Conservation (phyloP, 2,888 invertebrate genomes). For the Caenorhabditis zanzibari region DNA sequence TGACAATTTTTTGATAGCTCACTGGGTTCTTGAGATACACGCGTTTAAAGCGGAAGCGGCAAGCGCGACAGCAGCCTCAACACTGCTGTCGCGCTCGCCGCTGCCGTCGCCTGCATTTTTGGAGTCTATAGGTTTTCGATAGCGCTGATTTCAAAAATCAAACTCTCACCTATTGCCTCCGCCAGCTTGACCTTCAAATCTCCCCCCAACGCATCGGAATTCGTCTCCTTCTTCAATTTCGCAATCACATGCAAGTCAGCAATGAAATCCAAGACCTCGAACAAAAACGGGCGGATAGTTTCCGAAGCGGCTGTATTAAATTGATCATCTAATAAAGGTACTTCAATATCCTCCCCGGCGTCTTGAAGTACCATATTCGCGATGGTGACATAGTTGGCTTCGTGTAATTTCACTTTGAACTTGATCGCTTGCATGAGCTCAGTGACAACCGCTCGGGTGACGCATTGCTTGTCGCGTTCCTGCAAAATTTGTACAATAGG, state of each 20-base stretch:
- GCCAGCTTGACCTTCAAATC: conserved; percentile 91
- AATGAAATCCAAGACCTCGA: conserved; percentile 95
- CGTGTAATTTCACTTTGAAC: conserved; percentile 95
- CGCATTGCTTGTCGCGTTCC: conserved; percentile 95
- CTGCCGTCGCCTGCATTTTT: too few species aligned
- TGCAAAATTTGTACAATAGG: conserved; percentile 83
- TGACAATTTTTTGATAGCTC: too few species aligned
- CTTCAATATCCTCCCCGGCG: conserved; percentile 75
- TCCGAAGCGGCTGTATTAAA: conserved; percentile 92
- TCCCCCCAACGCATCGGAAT: conserved; percentile 90
- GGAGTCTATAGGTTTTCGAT: too few species aligned
- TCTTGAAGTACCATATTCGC: conserved; percentile 87
- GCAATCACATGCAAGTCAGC: conserved; percentile 96
- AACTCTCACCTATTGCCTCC: conserved; percentile 58
- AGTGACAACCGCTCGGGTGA: conserved; percentile 93
- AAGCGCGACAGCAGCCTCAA: too few species aligned
- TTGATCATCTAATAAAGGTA: conserved; percentile 74
- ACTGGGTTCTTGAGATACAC: too few species aligned
- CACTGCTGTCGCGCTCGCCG: too few species aligned
- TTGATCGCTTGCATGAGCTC: conserved; percentile 96
- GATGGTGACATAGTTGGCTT: conserved; percentile 94
- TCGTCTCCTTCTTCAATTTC: conserved; percentile 89
- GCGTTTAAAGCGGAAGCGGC: too few species aligned
- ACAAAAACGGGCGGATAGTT: conserved; percentile 93
- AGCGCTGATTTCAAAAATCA: too few species aligned